Percentiles rank a stretch among this genome's conserved stretches.
phyloP scores from a whole-genome alignment of 2,888 invertebrate genomes.

The Hedychridium roseum region DNA sequence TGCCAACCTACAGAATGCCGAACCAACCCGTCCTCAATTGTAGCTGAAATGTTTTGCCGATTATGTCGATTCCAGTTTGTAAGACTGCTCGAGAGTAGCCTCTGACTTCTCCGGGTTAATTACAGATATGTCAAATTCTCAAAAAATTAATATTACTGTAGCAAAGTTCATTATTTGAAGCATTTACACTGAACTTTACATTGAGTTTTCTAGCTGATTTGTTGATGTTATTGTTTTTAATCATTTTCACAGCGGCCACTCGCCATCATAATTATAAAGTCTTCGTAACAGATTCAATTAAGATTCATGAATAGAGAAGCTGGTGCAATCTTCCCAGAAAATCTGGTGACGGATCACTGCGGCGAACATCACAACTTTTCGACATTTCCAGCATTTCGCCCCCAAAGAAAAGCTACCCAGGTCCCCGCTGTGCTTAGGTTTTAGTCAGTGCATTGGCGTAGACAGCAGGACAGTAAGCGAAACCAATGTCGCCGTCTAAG shows the following conservation, averaged over 20 bases:
- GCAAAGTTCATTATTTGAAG: no score
- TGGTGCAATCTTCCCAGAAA: not conserved
- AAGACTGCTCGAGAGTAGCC: not conserved
- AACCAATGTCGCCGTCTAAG: slow-evolving; percentile 15
- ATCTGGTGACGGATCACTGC: not conserved
- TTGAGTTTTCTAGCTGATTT: no score
- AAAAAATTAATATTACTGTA: no score
- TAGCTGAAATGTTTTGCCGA: slow-evolving; percentile 11
- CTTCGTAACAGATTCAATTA: slow-evolving; percentile 1
- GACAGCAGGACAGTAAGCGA: slow-evolving; percentile 14
- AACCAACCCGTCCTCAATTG: slow-evolving; percentile 9
- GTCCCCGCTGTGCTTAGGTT: slow-evolving; percentile 15
- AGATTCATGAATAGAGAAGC: not conserved
- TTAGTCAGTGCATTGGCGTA: slow-evolving; percentile 19
- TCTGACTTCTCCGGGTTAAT: slow-evolving; percentile 1
- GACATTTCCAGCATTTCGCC: slow-evolving; percentile 3
- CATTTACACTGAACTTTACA: no score
- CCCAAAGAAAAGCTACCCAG: slow-evolving; percentile 6
- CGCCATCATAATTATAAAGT: not conserved
- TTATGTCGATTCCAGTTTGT: slow-evolving; percentile 15
- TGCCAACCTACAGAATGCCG: slow-evolving; percentile 18
- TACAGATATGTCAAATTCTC: no score
- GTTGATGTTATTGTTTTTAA: not conserved
- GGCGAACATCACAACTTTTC: slow-evolving; percentile 9
- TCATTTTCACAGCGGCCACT: not conserved